Conservation (phyloP, 2,888 invertebrate genomes). For the Leptopilina myrica region DNA sequence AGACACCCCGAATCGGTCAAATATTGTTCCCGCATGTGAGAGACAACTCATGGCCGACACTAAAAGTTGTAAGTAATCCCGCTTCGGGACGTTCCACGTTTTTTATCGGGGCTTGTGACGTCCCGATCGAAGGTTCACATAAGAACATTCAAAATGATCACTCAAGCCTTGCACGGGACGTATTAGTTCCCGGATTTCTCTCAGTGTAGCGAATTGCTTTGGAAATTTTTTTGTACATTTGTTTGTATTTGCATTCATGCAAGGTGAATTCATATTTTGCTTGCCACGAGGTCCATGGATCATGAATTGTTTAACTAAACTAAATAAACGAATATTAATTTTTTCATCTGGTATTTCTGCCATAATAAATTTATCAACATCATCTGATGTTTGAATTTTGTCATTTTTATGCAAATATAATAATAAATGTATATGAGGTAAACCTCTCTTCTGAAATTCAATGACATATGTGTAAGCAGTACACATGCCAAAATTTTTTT, state of each 20-base stretch:
- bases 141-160: no score
- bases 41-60: no score
- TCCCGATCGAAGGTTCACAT: no score
- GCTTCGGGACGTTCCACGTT: no score
- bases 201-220: constrained; percentile 16
- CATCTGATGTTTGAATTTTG: constrained; percentile 54
- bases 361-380: constrained; percentile 53
- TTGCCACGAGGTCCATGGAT: constrained; percentile 34
- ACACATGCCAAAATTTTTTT: constrained; percentile 49
- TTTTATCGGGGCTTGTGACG: no score
- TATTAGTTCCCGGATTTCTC: no score
- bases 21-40: no score
- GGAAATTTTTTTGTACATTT: background rate
- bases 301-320: constrained; percentile 32
- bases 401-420: constrained; percentile 41
- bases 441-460: constrained; percentile 50
- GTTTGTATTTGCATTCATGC: constrained; percentile 13
- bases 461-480: constrained; percentile 48
- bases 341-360: constrained; percentile 65
- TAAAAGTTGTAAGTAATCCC: no score
- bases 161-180: no score
- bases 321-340: background rate
- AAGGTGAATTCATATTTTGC: constrained; percentile 30
- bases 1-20: no score
- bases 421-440: constrained; percentile 49